Percentiles rank a stretch among this genome's conserved stretches.
phyloP scores from a whole-genome alignment of 1,140 invertebrate genomes.

The Palaemon carinicauda region DNA sequence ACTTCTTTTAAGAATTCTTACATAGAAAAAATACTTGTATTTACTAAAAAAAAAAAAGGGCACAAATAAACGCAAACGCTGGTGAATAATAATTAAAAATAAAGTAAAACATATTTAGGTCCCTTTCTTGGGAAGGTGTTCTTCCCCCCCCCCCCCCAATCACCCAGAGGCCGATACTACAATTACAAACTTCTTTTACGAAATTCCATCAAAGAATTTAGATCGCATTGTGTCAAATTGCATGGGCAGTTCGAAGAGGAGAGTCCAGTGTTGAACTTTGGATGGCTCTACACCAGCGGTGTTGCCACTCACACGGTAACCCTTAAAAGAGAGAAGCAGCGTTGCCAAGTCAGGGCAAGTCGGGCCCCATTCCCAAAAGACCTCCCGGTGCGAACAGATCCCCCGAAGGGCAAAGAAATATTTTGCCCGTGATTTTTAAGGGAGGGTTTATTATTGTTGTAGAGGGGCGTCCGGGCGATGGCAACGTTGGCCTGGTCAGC shows the following conservation, averaged over 20 bases:
- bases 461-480: not conserved
- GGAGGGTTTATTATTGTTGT: not conserved
- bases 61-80: too few species aligned
- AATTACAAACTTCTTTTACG: constrained; percentile 10
- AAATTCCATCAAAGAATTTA: constrained; percentile 51
- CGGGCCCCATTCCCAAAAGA: too few species aligned
- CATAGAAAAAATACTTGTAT: too few species aligned
- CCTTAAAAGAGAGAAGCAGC: too few species aligned
- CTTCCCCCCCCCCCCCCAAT: too few species aligned
- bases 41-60: too few species aligned
- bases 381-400: not conserved
- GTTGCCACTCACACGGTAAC: not conserved
- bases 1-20: too few species aligned
- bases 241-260: constrained; percentile 26
- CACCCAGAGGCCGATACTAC: not conserved
- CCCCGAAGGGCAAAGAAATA: not conserved
- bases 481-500: constrained; percentile 35
- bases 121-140: too few species aligned
- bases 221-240: constrained; percentile 45
- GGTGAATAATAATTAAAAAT: too few species aligned
- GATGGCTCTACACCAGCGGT: constrained; percentile 21
- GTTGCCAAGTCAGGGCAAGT: too few species aligned
- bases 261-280: constrained; percentile 39
- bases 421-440: not conserved
- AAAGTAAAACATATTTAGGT: too few species aligned